phyloP scores from a whole-genome alignment of 2,113 vertebrate genomes.

The Cyphomyrus plagiostoma region DNA sequence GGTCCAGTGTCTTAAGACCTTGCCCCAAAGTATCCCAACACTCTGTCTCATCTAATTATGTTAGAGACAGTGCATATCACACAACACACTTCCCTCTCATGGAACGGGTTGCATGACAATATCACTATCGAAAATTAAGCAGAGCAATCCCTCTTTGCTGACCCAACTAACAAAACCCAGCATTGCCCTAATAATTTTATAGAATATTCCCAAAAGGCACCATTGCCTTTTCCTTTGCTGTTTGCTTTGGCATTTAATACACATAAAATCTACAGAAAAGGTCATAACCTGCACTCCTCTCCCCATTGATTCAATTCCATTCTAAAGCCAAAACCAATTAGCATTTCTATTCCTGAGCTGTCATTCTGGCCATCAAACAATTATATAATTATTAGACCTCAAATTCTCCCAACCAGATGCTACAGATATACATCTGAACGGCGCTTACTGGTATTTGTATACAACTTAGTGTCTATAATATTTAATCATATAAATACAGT shows the following conservation, averaged over 20 bases:
- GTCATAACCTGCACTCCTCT: not conserved
- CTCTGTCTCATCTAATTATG: not conserved
- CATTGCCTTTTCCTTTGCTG: not conserved
- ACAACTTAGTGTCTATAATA: not conserved
- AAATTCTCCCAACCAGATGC: not conserved
- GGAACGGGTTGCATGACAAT: not conserved
- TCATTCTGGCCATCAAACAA: not conserved
- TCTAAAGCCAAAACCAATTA: not conserved
- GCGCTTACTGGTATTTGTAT: not conserved
- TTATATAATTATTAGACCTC: not conserved
- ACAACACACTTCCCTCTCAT: not conserved
- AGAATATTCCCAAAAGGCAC: not conserved
- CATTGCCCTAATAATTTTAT: not conserved
- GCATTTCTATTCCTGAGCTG: not conserved
- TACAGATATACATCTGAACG: not conserved
- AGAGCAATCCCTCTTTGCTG: not conserved
- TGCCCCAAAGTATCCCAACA: not conserved
- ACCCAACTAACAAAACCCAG: not conserved
- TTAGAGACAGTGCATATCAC: not conserved
- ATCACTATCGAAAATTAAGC: not conserved
- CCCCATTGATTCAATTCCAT: not conserved
- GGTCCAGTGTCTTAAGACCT: not conserved
- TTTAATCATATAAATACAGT: not conserved
- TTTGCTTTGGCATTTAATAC: not conserved
- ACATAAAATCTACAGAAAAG: not conserved